phyloP scores from a whole-genome alignment of 2,797 vertebrate species.

The Hippocampus kuda region DNA sequence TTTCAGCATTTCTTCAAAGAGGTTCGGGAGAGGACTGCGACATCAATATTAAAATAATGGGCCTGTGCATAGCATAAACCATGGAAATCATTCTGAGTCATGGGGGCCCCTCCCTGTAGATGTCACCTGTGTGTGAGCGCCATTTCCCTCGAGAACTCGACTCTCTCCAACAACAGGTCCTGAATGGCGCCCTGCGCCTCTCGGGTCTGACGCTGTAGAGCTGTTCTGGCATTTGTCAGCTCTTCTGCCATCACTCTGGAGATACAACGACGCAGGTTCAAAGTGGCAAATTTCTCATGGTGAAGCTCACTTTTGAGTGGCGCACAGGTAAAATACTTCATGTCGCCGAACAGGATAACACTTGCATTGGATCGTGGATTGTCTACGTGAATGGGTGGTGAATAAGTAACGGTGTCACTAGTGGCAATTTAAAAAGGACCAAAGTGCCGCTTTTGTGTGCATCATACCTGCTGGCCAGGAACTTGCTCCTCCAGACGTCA shows the following conservation, averaged over 20 bases:
- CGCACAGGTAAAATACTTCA: too few relatives aligned
- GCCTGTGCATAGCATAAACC: too few relatives aligned
- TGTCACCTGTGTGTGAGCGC: conserved; percentile 78
- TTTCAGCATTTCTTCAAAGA: too few relatives aligned
- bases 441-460: neutral
- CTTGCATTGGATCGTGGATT: too few relatives aligned
- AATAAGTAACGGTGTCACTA: neutral
- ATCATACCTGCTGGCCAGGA: conserved; percentile 87
- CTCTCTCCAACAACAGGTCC: conserved; percentile 84
- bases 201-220: conserved; percentile 82
- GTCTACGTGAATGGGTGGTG: too few relatives aligned
- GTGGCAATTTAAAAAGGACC: too few relatives aligned
- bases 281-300: neutral
- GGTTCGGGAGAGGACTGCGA: too few relatives aligned
- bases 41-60: too few relatives aligned
- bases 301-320: too few relatives aligned
- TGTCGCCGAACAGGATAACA: too few relatives aligned
- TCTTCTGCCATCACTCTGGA: conserved; percentile 95
- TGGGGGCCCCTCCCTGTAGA: too few relatives aligned
- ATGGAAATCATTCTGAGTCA: too few relatives aligned
- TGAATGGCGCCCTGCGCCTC: conserved; percentile 89
- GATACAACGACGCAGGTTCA: conserved; percentile 8
- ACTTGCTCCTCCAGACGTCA: conserved; percentile 98
- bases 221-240: conserved; percentile 78
- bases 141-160: conserved; percentile 86